phyloP scores from a whole-genome alignment of 2,888 invertebrate species.

The Labia minor region DNA sequence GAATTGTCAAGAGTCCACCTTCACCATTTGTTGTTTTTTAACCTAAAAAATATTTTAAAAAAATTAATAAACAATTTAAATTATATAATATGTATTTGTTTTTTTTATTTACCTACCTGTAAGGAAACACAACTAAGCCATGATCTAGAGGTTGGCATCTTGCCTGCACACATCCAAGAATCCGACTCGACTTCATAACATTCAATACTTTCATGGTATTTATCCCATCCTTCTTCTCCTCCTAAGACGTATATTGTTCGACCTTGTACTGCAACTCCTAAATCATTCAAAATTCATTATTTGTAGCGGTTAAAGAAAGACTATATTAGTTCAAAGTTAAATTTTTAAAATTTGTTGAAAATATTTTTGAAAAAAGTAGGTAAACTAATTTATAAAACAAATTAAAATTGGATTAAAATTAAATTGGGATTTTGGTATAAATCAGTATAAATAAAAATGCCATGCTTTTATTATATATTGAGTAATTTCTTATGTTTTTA shows the following conservation, averaged over 20 bases:
- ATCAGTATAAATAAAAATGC: too few relatives aligned
- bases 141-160: slow-evolving; percentile 39
- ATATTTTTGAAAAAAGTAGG: too few relatives aligned
- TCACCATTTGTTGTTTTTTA: not conserved
- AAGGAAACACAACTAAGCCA: slow-evolving; percentile 41
- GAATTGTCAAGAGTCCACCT: not conserved
- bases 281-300: too few relatives aligned
- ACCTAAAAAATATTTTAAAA: not conserved
- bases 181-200: slow-evolving; percentile 36
- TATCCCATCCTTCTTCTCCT: slow-evolving; percentile 42
- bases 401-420: too few relatives aligned
- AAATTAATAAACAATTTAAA: not conserved
- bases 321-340: too few relatives aligned
- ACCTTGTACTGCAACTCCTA: slow-evolving; percentile 38
- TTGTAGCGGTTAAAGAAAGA: too few relatives aligned
- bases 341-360: too few relatives aligned
- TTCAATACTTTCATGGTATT: slow-evolving; percentile 42
- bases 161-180: slow-evolving; percentile 38
- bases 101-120: slow-evolving; percentile 30
- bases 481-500: too few relatives aligned
- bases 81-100: too few relatives aligned
- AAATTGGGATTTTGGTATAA: too few relatives aligned
- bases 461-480: too few relatives aligned
- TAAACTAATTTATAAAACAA: too few relatives aligned
- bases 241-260: slow-evolving; percentile 40